Conservation (phyloP, 2,113 vertebrate species). For the Acrocephalus arundinaceus region DNA sequence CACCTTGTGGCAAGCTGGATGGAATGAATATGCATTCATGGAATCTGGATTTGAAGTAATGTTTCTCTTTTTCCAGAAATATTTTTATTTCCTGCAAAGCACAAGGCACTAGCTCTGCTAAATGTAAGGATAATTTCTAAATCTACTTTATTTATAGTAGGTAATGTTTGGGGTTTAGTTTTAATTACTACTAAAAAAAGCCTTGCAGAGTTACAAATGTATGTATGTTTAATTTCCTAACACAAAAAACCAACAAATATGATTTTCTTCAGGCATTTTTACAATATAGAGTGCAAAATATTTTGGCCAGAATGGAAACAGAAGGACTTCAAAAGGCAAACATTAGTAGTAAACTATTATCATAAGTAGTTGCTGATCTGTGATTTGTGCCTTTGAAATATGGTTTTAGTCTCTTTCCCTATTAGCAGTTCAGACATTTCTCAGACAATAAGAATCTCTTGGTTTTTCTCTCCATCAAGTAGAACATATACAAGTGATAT, state of each 20-base stretch:
- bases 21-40: background rate
- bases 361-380: background rate
- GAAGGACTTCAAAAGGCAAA: background rate
- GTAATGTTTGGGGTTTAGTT: accelerated
- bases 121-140: background rate
- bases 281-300: background rate
- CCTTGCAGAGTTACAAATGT: background rate
- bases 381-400: background rate
- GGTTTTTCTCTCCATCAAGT: background rate
- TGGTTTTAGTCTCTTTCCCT: background rate
- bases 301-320: background rate
- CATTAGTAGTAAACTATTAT: background rate
- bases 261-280: background rate
- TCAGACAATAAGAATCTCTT: background rate
- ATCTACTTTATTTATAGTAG: background rate
- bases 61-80: background rate
- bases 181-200: background rate
- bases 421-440: background rate
- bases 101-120: background rate
- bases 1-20: background rate
- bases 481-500: background rate
- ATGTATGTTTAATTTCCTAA: background rate
- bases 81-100: background rate
- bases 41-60: background rate
- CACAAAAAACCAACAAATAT: background rate